Conservation (phyloP, 1,140 invertebrate species). For the Anadara kagoshimensis region DNA sequence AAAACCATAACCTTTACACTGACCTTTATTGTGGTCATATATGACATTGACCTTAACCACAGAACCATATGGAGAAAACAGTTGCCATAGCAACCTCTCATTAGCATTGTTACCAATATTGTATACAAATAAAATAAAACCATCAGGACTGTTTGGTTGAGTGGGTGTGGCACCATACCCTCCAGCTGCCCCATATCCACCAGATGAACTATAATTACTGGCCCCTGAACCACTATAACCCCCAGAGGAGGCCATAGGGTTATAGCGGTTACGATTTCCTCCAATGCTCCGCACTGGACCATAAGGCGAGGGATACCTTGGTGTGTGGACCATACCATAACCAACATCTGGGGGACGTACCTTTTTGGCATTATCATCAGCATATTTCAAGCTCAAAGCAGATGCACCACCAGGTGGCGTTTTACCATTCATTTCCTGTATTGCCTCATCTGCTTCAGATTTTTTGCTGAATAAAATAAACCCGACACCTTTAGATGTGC, state of each 20-base stretch:
- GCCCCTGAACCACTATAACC: constrained; percentile 11
- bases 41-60: constrained; percentile 73
- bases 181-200: neutral
- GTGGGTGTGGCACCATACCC: neutral
- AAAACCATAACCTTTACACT: constrained; percentile 74
- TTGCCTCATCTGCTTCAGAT: constrained; percentile 89
- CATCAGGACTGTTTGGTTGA: constrained; percentile 7
- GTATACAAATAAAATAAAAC: constrained; percentile 72
- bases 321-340: constrained; percentile 56
- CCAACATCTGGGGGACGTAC: constrained; percentile 57
- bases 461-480: constrained; percentile 83
- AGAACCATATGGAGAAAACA: constrained; percentile 72
- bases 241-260: constrained; percentile 26
- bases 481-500: constrained; percentile 89
- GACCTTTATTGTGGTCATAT: constrained; percentile 63
- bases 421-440: constrained; percentile 87
- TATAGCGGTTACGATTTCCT: constrained; percentile 30
- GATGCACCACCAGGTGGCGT: constrained; percentile 88
- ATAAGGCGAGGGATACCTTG: constrained; percentile 55
- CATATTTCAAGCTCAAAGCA: constrained; percentile 89
- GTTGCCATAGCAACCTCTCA: constrained; percentile 68
- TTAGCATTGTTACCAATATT: constrained; percentile 73
- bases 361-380: constrained; percentile 92
- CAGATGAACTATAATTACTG: neutral
- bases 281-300: constrained; percentile 45